Evolutionary conservation across 2,113 vertebrate species (phyloP).

Genomic region (Pollimyrus isidori): DNA sequence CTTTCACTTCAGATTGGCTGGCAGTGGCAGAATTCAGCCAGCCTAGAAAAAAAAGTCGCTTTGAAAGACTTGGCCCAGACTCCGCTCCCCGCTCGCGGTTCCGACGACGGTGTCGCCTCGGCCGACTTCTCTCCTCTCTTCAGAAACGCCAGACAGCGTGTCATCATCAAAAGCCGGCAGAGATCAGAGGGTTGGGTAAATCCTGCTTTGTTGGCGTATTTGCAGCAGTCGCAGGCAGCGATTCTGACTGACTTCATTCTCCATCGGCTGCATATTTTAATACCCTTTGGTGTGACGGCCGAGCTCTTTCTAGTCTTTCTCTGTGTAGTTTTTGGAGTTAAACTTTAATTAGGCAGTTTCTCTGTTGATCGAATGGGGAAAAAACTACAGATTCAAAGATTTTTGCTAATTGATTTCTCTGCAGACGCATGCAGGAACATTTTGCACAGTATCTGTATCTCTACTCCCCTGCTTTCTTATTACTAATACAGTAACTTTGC

Average conservation of each 20-base stretch:
- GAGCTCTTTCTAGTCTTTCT: background rate
- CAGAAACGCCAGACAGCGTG: conserved; percentile 30
- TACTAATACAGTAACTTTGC: background rate
- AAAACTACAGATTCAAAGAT: background rate
- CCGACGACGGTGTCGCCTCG: background rate
- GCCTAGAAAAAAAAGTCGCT: background rate
- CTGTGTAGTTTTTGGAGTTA: background rate
- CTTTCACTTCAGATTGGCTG: background rate
- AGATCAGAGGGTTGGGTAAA: background rate
- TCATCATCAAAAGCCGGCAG: conserved; percentile 8
- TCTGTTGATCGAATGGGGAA: background rate
- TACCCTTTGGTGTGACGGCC: conserved; percentile 3
- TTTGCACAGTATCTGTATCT: background rate
- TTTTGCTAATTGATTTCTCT: background rate
- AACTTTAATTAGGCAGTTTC: background rate
- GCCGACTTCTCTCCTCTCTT: conserved; percentile 44
- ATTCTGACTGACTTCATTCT: background rate
- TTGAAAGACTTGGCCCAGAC: background rate
- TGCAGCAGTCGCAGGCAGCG: background rate
- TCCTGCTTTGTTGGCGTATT: conserved; percentile 8
- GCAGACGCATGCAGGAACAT: background rate
- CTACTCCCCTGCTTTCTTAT: background rate
- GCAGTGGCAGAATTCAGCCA: background rate
- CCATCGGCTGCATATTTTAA: conserved; percentile 7
- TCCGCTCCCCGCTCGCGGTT: background rate